phyloP scores from a whole-genome alignment of 2,113 vertebrate species.

The Lates calcarifer region DNA sequence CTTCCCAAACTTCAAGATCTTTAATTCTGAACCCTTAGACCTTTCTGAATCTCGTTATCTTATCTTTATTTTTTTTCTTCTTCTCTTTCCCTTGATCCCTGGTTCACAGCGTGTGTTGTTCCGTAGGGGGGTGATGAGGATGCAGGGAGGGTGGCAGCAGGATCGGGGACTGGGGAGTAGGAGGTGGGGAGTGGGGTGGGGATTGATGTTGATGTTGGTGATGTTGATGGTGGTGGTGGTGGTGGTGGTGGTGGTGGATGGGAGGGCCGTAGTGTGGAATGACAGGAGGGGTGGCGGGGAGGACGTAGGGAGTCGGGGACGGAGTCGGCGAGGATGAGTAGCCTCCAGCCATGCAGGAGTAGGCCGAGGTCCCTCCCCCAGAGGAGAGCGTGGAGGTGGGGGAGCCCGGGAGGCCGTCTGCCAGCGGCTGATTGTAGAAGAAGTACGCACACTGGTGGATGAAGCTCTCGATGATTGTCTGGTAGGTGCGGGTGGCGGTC shows the following conservation, averaged over 20 bases:
- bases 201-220: conserved; percentile 80
- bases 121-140: conserved; percentile 84
- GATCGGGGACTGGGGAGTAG: conserved; percentile 88
- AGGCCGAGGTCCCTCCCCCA: conserved; percentile 75
- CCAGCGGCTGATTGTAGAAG: conserved; percentile 91
- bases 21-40: conserved; percentile 35
- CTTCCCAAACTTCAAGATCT: conserved; percentile 51
- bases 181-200: conserved; percentile 87
- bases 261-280: conserved; percentile 79
- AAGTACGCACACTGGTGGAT: conserved; percentile 95
- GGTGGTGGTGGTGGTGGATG: conserved; percentile 81
- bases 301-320: conserved; percentile 72
- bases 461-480: conserved; percentile 98
- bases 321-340: conserved; percentile 74
- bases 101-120: conserved; percentile 91
- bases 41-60: conserved; percentile 40
- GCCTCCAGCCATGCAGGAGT: conserved; percentile 79
- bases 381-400: conserved; percentile 82
- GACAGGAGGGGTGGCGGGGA: conserved; percentile 79
- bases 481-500: conserved; percentile 94
- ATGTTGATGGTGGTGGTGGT: conserved; percentile 82
- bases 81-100: conserved; percentile 65
- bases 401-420: conserved; percentile 82
- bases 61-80: conserved; percentile 9
- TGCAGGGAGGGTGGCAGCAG: conserved; percentile 85